These are phyloP conservation scores for Drosophila anomalipes DNA, from an alignment of 2,888 invertebrate genomes.

Conservation along the genomic window DNA sequence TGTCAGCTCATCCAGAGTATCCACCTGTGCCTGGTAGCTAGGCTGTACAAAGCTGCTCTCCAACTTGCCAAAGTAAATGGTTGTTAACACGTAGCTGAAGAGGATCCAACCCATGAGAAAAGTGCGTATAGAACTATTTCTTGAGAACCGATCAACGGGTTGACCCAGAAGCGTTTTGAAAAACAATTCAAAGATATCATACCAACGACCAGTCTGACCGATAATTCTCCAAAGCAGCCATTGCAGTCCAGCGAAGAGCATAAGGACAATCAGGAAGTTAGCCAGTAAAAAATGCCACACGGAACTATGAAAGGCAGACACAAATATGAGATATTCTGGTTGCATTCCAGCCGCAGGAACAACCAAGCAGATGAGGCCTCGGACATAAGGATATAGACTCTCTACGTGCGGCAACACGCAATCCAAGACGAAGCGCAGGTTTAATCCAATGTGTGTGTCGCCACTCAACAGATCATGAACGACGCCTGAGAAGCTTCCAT, in stretches of 20 bases:
- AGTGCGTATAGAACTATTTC: slow-evolving; percentile 72
- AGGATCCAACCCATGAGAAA: slow-evolving; percentile 82
- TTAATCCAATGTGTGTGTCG: slow-evolving; percentile 73
- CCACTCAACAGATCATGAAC: slow-evolving; percentile 67
- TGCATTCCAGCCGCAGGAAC: slow-evolving; percentile 77
- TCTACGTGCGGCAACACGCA: slow-evolving; percentile 63
- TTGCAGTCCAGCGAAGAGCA: slow-evolving; percentile 33
- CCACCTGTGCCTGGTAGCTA: slow-evolving; percentile 75
- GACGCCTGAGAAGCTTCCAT: slow-evolving; percentile 74
- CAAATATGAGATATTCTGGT: slow-evolving; percentile 79
- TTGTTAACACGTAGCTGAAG: slow-evolving; percentile 80
- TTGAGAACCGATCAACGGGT: slow-evolving; percentile 68
- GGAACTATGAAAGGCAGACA: slow-evolving; percentile 64
- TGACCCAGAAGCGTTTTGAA: slow-evolving; percentile 78
- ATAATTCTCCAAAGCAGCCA: slow-evolving; percentile 35
- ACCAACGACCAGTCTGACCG: slow-evolving; percentile 50
- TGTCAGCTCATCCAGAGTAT: slow-evolving; percentile 64
- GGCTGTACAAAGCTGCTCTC: slow-evolving; percentile 83
- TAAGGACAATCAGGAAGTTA: slow-evolving; percentile 60
- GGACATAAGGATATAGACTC: slow-evolving; percentile 73
- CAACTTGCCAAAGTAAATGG: slow-evolving; percentile 82
- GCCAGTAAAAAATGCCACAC: slow-evolving; percentile 71
- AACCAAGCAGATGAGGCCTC: slow-evolving; percentile 69
- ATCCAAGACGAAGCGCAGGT: slow-evolving; percentile 74
- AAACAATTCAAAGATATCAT: slow-evolving; percentile 72